Conservation (phyloP, 2,113 vertebrate species). For the Strigops habroptila region DNA sequence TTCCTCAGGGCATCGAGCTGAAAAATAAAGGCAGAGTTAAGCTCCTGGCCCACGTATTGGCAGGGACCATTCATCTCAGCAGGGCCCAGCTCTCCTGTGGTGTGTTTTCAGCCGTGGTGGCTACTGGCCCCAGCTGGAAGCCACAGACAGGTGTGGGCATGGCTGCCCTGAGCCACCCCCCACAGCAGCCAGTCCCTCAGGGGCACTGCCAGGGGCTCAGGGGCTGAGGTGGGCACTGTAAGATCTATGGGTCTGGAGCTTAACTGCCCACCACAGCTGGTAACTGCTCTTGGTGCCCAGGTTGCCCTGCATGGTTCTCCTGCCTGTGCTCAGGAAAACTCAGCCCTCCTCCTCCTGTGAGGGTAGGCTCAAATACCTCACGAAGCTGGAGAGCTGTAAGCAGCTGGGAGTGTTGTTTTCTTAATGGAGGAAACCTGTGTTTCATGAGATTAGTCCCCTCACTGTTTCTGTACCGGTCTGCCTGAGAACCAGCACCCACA, state of each 20-base stretch:
- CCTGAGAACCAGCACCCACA: not conserved
- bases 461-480: rapidly evolving
- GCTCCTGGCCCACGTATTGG: not conserved
- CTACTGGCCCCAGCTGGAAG: not conserved
- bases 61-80: rapidly evolving
- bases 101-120: not conserved
- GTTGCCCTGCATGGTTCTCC: not conserved
- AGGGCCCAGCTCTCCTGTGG: not conserved
- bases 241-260: rapidly evolving
- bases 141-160: not conserved
- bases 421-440: not conserved
- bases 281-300: rapidly evolving
- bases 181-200: not conserved
- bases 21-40: not conserved
- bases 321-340: not conserved
- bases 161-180: no score
- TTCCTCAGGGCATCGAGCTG: not conserved
- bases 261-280: not conserved
- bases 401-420: not conserved
- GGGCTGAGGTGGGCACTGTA: not conserved
- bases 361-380: not conserved
- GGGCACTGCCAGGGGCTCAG: not conserved
- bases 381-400: not conserved
- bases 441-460: not conserved
- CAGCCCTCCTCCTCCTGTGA: not conserved